Conservation (phyloP, 1,140 invertebrate species). For the Argopecten irradians region DNA sequence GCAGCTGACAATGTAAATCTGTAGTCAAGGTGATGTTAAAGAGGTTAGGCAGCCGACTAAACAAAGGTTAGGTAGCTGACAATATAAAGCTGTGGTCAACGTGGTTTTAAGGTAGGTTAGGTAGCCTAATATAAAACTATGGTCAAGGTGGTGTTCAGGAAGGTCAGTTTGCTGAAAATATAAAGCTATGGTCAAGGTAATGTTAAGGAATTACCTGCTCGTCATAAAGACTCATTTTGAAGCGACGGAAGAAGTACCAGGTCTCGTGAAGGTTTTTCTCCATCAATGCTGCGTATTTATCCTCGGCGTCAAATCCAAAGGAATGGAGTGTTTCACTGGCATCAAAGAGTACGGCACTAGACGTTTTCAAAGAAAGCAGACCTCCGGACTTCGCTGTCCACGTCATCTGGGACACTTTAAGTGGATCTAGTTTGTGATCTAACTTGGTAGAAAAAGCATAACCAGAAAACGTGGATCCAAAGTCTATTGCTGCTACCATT, state of each 20-base stretch:
- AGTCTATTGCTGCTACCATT: not conserved
- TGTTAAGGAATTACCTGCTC: not conserved
- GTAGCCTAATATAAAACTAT: too few relatives aligned
- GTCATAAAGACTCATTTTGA: constrained; percentile 31
- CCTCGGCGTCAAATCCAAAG: constrained; percentile 41
- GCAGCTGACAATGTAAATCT: too few relatives aligned
- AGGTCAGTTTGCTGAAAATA: too few relatives aligned
- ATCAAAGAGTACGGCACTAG: constrained; percentile 11
- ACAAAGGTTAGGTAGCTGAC: too few relatives aligned
- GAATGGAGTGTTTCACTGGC: not conserved
- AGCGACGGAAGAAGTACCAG: constrained; percentile 34
- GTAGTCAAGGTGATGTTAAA: too few relatives aligned
- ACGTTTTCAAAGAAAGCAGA: not conserved
- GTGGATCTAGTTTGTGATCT: not conserved
- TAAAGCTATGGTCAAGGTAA: not conserved
- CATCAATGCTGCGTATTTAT: constrained; percentile 29
- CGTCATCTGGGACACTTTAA: not conserved
- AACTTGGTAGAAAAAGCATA: not conserved
- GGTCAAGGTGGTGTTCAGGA: too few relatives aligned
- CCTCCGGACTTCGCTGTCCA: constrained; percentile 26
- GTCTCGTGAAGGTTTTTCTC: constrained; percentile 9
- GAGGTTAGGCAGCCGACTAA: too few relatives aligned
- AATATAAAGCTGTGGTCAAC: too few relatives aligned
- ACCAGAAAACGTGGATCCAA: not conserved
- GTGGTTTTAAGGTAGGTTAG: too few relatives aligned